Conservation (phyloP, 2,797 vertebrate species). For the Enteromius mattozi region DNA sequence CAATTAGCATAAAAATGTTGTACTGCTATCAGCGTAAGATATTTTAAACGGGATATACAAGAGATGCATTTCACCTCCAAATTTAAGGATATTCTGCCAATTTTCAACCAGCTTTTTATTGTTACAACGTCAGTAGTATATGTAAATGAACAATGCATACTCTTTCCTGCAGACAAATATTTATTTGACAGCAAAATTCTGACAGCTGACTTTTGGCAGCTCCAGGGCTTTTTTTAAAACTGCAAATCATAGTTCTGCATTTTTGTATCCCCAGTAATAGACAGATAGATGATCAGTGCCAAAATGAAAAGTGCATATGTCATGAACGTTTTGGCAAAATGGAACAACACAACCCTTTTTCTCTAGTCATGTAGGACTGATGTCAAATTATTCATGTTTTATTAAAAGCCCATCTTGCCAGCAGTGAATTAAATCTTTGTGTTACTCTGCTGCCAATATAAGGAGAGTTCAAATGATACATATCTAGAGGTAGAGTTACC, state of each 20-base stretch:
- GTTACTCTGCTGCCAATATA: background rate
- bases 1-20: background rate
- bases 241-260: background rate
- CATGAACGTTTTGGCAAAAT: background rate
- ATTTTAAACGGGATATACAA: background rate
- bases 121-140: background rate
- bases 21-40: background rate
- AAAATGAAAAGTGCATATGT: background rate
- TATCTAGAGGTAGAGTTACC: constrained; percentile 62
- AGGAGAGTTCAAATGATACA: background rate
- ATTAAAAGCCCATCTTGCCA: background rate
- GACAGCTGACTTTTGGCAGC: background rate
- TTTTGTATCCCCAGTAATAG: background rate
- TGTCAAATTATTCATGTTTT: background rate
- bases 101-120: background rate
- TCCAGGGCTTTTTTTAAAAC: background rate
- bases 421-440: background rate
- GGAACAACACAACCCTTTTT: background rate
- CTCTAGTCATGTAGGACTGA: background rate
- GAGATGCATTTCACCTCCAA: no score
- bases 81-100: no score
- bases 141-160: background rate
- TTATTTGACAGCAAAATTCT: background rate
- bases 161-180: background rate
- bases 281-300: background rate